Evolutionary conservation across 2,113 vertebrate species (phyloP), one percentile per base, ranked within the genome.

Genomic region (Melanostigma gelatinosum): DNA sequence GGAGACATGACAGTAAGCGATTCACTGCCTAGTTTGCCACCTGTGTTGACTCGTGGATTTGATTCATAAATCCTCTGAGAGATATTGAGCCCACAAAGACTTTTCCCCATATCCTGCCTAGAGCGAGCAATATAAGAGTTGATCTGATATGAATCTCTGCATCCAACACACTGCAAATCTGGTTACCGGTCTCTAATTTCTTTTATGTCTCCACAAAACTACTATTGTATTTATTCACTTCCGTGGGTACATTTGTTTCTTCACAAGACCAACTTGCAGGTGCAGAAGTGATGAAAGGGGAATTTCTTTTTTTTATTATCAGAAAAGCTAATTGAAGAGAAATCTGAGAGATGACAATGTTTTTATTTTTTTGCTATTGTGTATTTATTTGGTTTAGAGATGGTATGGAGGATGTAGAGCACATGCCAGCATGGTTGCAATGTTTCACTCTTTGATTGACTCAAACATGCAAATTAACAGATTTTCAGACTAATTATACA

Each of bases 401-500:
- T 34, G n/a, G 15, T 18, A 34, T 9, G 6, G 40, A 63, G 12
- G 18, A 54, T 42, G 42, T 57, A 29, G 8, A 44, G 57, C 52
- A 46, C 44, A 29, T 63, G 63, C 15, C 38, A 80, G 3, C 46
- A 15, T 44, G 15, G 11, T 18, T 79, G 50, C 4, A 22, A 29
- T 27, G 6, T 69, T 70, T 77, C n/a, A 36, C 63, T 11, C 46
- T 73, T 46, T 52, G 64, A 50, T 79, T 79, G 48, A 85, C 71
- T 68, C 62, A 57, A 11, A 60, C 72, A 75, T 54, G 34, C 66
- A 80, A 65, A 64, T 69, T 69, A 1, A 12, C 38, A 61, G 36
- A 80, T 77, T 57, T 63, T 58, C 50, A 44, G 24, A 42, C 65
- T 57, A 48, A 73, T 75, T 79, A 61, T 77, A 44, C 71, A 69